Conservation (phyloP, 2,797 vertebrate genomes). For the Halcyon chelicuti region DNA sequence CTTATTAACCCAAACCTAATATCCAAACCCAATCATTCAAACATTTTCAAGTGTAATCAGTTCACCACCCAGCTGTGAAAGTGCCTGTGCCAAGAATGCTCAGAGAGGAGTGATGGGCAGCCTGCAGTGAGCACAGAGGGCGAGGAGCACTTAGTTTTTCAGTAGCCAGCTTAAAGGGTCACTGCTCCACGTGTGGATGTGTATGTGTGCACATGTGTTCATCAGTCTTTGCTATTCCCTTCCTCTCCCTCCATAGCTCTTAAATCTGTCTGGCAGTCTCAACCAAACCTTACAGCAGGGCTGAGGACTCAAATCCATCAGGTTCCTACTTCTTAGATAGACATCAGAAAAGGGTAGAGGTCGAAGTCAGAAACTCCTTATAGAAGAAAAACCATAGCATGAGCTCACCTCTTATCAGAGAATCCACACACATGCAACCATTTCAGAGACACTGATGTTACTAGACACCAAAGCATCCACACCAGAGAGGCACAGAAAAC, state of each 20-base stretch:
- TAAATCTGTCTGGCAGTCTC: background rate
- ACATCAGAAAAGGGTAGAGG: background rate
- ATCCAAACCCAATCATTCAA: background rate
- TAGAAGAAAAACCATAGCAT: background rate
- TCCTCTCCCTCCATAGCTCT: background rate
- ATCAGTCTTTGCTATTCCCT: background rate
- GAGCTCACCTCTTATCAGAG: conserved; percentile 33
- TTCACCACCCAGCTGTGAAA: background rate
- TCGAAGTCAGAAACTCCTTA: background rate
- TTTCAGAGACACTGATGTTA: background rate
- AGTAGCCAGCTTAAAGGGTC: background rate
- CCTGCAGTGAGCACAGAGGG: background rate
- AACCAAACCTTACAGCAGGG: background rate
- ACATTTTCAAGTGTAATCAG: background rate
- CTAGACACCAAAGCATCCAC: conserved; percentile 6
- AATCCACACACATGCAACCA: background rate
- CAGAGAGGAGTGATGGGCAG: background rate
- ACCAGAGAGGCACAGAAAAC: conserved; percentile 10
- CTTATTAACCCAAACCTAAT: background rate
- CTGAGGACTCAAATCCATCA: background rate
- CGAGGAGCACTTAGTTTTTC: background rate
- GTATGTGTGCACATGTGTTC: background rate
- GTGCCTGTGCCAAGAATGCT: background rate
- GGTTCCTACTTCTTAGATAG: background rate
- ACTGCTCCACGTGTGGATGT: too few relatives aligned